Base-by-base conservation (phyloP, 1,140 invertebrate genomes). In the Heterodera schachtii region DNA sequence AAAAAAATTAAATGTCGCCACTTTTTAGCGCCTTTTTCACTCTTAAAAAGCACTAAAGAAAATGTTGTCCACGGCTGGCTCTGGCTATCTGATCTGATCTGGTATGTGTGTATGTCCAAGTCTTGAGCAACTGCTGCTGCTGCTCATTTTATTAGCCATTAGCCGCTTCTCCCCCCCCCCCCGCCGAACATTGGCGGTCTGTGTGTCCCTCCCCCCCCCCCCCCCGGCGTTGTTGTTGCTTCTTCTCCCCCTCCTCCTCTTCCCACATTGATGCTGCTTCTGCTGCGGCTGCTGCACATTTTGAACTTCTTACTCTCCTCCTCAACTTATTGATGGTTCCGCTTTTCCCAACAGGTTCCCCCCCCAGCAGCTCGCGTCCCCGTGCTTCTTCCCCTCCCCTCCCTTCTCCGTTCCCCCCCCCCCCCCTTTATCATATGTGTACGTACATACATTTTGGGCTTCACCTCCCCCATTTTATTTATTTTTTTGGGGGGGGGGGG, bases 81-180 rank as follows among this genome's bases (percentile, higher is more conserved):
- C 19, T 60, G 57, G 49, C 11, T 60, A 60, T 13, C 57, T 52
- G 57, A 60, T 19, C 4, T 60, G 57, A 19, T 0, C 16, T 16
- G 11, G 57, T 60, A 2, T 19, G 19, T 60, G 57, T 60, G 4
- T 60, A 16, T 60, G 57, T 60, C 16, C 13, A 60, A 60, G 4
- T 60, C 57, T 60, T 60, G 57, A 60, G 57, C 57, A 60, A 60
- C 57, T 60, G 57, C 57, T 60, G 49, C 49, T 52, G 49, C 49
- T 60, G 57, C 57, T 60, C 57, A 60, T 79, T 46, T 73, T 7
- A 52, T 73, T 52, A 19, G 47, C 31, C 31, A 31, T 71, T 71
- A 75, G 31, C 71, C 75, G 1, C 16, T 19, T 60, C 11, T 60
- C 16, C 19, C 57, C 57, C 49, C 49, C 11, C 49, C 49, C 49